Evolutionary conservation across 1,140 invertebrate species (phyloP), one percentile per base, ranked within the genome.

Genomic region (Temnothorax curvispinosus): DNA sequence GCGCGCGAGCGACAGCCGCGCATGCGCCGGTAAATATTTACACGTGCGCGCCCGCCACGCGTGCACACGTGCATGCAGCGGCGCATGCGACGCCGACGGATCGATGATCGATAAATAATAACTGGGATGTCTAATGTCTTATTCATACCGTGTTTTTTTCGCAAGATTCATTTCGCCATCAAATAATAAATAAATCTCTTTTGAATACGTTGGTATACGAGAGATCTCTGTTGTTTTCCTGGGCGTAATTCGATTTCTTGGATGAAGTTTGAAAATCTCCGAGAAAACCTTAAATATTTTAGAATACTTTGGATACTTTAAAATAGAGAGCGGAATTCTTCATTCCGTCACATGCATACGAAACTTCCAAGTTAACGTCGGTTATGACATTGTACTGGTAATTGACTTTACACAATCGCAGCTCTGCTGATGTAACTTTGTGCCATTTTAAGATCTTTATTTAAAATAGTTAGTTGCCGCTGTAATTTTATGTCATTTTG

Each of bases 1-100:
- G 15, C n/a, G 47, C 35, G 86, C 72, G 62, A 35, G 3, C 27
- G 13, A 41, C 32, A 72, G 52, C 11, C 65, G 93, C 94, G 95
- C 94, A 92, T 92, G 94, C 94, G 94, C 91, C 54, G 15, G 89
- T 93, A 93, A 94, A 94, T 94, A 94, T 95, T 94, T 94, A 94
- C 94, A 94, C 93, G 93, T 93, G 92, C 92, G 90, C 65, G 44
- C 18, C 67, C 64, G 86, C 82, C 60, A 32, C 69, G 41, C 50
- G 62, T 56, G 41, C 8, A 15, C 65, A 89, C 88, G 88, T 90
- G 89, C 27, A 58, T 13, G 6, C 5, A 7, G 69, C 41, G 44
- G 44, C 18, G 50, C 38, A 72, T 32, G 54, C 54, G 41, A 41
- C 8, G 18, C 11, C 32, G 52, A 64, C n/a, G 35, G 60, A 80